Evolutionary conservation across 2,888 invertebrate species (phyloP).

Genomic region (Oasisia sp.): DNA sequence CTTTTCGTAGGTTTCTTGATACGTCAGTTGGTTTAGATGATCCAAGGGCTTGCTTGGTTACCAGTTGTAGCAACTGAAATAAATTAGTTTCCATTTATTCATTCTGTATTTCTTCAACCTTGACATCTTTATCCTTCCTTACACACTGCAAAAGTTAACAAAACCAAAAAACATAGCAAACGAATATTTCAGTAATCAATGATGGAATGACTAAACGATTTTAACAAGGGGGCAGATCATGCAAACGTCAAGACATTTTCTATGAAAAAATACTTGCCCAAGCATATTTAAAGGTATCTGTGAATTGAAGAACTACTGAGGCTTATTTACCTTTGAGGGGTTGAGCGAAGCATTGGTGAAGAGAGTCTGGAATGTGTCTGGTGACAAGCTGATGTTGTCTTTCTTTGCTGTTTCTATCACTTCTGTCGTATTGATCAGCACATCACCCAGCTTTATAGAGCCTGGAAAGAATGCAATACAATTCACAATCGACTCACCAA

Average conservation of each 20-base stretch:
- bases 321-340: constrained; percentile 23
- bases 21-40: background rate
- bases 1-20: background rate
- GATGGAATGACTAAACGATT: background rate
- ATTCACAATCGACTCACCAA: background rate
- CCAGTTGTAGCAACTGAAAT: background rate
- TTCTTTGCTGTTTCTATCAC: constrained; percentile 44
- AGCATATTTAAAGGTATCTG: background rate
- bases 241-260: no score
- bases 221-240: background rate
- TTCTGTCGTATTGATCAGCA: constrained; percentile 46
- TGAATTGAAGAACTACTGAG: background rate
- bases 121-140: background rate
- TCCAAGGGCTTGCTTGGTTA: background rate
- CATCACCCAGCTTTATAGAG: constrained; percentile 45
- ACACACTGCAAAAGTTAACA: background rate
- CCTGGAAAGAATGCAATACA: constrained; percentile 42
- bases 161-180: background rate
- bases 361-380: constrained; percentile 46
- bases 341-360: constrained; percentile 45
- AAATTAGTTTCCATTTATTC: background rate
- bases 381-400: constrained; percentile 48
- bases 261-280: background rate
- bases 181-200: background rate
- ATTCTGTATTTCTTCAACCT: background rate